A percentile compares a stretch with the other conserved stretches of the same genome.
These are phyloP conservation scores for Delichon dasypus DNA, from an alignment of 2,797 vertebrate genomes.

Conservation along the genomic window DNA sequence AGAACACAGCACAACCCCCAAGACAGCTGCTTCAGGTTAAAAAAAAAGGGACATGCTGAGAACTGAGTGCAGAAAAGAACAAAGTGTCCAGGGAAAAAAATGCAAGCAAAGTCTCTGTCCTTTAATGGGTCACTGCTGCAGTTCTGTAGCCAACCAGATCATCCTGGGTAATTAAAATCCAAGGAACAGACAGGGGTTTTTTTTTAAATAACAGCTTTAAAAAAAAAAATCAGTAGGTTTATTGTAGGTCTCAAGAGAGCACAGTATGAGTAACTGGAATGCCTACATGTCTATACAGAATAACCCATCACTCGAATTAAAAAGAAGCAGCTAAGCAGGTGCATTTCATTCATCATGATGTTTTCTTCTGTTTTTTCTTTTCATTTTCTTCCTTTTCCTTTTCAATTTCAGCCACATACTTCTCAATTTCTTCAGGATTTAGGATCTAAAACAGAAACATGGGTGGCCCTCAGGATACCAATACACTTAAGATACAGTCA, in stretches of 20 bases:
- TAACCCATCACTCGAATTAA: constrained; percentile 49
- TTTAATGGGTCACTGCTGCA: not conserved
- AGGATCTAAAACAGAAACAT: constrained; percentile 74
- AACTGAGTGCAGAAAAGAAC: not conserved
- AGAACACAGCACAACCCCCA: accelerated
- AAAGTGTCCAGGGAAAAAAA: not conserved
- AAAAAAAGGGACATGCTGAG: not conserved
- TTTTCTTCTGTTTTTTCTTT: constrained; percentile 84
- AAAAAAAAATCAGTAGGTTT: constrained; percentile 72
- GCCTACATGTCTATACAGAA: constrained; percentile 33
- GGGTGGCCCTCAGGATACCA: not conserved
- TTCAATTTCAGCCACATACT: constrained; percentile 84
- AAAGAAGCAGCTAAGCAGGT: constrained; percentile 35
- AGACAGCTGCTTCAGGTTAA: not conserved
- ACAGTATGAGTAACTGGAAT: constrained; percentile 45
- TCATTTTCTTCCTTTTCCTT: constrained; percentile 87
- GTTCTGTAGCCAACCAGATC: not conserved
- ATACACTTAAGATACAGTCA: not conserved
- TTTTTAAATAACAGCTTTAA: constrained; percentile 43
- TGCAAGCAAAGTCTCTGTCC: not conserved
- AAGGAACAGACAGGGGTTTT: not conserved
- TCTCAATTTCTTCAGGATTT: constrained; percentile 84
- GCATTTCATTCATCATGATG: constrained; percentile 70
- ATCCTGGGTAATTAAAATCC: not conserved
- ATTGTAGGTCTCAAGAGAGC: constrained; percentile 63